Evolutionary conservation across 1,140 invertebrate genomes (phyloP).

Genomic region (Nasonia vitripennis): DNA sequence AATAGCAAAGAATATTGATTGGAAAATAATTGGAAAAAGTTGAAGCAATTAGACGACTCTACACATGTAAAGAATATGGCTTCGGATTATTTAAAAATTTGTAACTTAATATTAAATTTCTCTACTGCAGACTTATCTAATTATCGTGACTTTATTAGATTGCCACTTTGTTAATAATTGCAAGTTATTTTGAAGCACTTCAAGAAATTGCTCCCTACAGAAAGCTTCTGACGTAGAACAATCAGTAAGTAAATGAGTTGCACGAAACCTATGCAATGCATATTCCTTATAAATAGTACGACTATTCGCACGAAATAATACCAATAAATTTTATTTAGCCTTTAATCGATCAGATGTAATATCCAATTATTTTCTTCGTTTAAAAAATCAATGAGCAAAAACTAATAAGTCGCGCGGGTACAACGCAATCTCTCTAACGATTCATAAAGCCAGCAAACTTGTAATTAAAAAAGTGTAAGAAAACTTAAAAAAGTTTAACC

Average conservation of each 20-base stretch:
- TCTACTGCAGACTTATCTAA: neutral
- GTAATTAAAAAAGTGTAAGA: constrained; percentile 34
- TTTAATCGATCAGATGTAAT: too few relatives aligned
- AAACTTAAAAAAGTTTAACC: constrained; percentile 26
- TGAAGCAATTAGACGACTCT: too few relatives aligned
- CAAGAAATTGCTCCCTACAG: neutral
- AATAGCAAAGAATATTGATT: neutral
- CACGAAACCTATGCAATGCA: too few relatives aligned
- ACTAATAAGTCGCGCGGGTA: neutral
- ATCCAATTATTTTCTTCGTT: too few relatives aligned
- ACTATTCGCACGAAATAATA: too few relatives aligned
- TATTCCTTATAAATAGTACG: too few relatives aligned
- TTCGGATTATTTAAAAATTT: too few relatives aligned
- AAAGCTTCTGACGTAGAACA: neutral
- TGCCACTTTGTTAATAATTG: neutral
- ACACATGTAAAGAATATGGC: too few relatives aligned
- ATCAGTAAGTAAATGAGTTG: constrained; percentile 17
- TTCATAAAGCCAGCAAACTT: constrained; percentile 10
- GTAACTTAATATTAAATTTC: neutral
- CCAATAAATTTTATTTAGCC: neutral
- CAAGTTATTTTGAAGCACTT: neutral
- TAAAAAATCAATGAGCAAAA: neutral
- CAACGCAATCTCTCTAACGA: neutral
- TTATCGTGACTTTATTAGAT: neutral
- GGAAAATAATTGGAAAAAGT: neutral